phyloP scores from a whole-genome alignment of 2,113 vertebrate genomes.

The Synodontis membranacea region DNA sequence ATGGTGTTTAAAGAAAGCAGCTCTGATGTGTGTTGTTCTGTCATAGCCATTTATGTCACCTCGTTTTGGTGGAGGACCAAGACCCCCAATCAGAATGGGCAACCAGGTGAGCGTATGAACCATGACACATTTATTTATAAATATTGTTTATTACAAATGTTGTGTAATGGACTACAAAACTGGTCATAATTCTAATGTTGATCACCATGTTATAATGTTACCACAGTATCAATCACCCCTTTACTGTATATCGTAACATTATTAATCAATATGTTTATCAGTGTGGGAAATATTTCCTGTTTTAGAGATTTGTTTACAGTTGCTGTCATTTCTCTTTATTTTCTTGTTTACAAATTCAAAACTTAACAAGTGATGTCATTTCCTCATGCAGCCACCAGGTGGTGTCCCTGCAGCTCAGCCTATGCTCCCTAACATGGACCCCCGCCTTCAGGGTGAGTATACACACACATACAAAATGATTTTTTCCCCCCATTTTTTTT shows the following conservation, averaged over 20 bases:
- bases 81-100: slow-evolving; percentile 96
- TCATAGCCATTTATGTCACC: slow-evolving; percentile 97
- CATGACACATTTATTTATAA: too few relatives aligned
- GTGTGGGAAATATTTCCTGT: neutral
- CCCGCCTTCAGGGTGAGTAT: slow-evolving; percentile 91
- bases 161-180: neutral
- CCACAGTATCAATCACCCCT: neutral
- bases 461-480: neutral
- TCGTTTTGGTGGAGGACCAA: slow-evolving; percentile 92
- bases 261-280: neutral
- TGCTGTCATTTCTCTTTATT: neutral
- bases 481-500: too few relatives aligned
- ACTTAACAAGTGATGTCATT: neutral
- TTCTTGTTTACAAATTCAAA: neutral
- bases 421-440: slow-evolving; percentile 98
- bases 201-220: neutral
- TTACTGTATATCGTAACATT: neutral
- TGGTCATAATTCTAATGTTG: neutral
- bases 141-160: neutral
- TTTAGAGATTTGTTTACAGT: neutral
- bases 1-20: neutral
- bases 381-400: slow-evolving; percentile 82
- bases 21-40: neutral
- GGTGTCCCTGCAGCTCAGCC: slow-evolving; percentile 95
- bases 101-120: slow-evolving; percentile 82